Evolutionary conservation across 2,888 invertebrate species (phyloP), one percentile per base, ranked within the genome.

Genomic region (Spodoptera exigua): DNA sequence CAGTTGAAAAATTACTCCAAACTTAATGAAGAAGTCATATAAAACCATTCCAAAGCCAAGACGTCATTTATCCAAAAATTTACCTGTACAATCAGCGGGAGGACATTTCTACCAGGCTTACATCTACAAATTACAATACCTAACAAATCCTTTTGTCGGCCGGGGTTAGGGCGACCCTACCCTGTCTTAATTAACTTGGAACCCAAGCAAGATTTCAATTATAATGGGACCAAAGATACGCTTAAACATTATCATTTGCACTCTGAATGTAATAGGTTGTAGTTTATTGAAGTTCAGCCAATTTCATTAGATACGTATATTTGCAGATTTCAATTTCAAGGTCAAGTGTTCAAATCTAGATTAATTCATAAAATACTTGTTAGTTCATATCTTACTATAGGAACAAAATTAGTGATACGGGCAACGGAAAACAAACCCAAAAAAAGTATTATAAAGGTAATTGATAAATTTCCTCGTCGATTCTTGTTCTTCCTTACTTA

Each of bases 181-280:
- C 82, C 70, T 60, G 71, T 76, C 80, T 87, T 89, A 88, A 89
- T 89, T 87, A 84, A 82, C 78, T 79, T 70, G 59, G 59, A 76
- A 69, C 87, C 87, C 84, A 79, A 79, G 82, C 81, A 89, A 88
- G 87, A 88, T 87, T 88, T 82, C 90, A 90, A 90, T 91, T 91
- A 90, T 82, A 87, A 82, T 80, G 68, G 79, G 68, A 77, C 80
- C 81, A 83, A 81, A 82, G 80, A 73, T 74, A 78, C 67, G 72
- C 73, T 78, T 61, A 59, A 70, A 73, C 71, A 74, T 82, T 78
- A 80, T 79, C 76, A 80, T 80, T 79, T 78, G 52, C 70, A 72
- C 69, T 79, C 36, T 43, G 43, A 35, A 63, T 53, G 61, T 64
- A 54, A 61, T 56, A 39, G 37, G 10, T 36, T 34, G 52, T 73